A percentile compares a stretch with the other conserved stretches of the same genome.
phyloP scores from a whole-genome alignment of 1,140 invertebrate genomes.

The Pygmarrhopalites habei region DNA sequence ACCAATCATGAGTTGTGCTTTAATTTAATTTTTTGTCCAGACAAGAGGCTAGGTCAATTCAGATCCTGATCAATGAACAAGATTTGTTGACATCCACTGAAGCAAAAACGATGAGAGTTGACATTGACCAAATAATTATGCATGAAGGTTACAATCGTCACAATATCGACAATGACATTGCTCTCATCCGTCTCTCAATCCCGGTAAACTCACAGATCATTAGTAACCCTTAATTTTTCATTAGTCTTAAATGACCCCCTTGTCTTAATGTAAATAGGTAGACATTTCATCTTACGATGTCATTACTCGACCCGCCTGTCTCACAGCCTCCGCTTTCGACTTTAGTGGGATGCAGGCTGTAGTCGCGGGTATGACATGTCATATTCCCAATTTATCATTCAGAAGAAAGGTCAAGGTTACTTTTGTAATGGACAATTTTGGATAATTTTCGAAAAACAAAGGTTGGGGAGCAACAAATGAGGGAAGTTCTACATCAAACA shows the following conservation, averaged over 20 bases:
- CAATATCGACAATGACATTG: slow-evolving; percentile 37
- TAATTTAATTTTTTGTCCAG: too few relatives aligned
- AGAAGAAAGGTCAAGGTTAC: not conserved
- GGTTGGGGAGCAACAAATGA: slow-evolving; percentile 57
- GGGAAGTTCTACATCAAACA: slow-evolving; percentile 38
- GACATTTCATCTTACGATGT: slow-evolving; percentile 12
- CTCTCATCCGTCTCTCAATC: slow-evolving; percentile 14
- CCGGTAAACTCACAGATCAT: too few relatives aligned
- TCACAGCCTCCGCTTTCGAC: slow-evolving; percentile 27
- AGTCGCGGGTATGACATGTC: slow-evolving; percentile 21
- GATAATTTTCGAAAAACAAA: too few relatives aligned
- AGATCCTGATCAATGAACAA: slow-evolving; percentile 22
- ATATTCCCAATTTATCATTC: not conserved
- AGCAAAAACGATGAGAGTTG: slow-evolving; percentile 1
- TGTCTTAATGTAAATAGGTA: too few relatives aligned
- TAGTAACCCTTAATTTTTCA: too few relatives aligned
- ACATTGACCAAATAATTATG: slow-evolving; percentile 16
- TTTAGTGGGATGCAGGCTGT: slow-evolving; percentile 23
- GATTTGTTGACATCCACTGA: slow-evolving; percentile 17
- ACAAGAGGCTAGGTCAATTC: slow-evolving; percentile 8
- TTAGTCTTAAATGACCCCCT: too few relatives aligned
- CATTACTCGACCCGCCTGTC: slow-evolving; percentile 22
- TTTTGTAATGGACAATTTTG: not conserved
- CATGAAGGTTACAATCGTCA: slow-evolving; percentile 27
- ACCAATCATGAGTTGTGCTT: not conserved